Percentiles rank a stretch among this genome's conserved stretches.
phyloP scores from a whole-genome alignment of 2,888 invertebrate genomes.

The Sphaerophoria taeniata region DNA sequence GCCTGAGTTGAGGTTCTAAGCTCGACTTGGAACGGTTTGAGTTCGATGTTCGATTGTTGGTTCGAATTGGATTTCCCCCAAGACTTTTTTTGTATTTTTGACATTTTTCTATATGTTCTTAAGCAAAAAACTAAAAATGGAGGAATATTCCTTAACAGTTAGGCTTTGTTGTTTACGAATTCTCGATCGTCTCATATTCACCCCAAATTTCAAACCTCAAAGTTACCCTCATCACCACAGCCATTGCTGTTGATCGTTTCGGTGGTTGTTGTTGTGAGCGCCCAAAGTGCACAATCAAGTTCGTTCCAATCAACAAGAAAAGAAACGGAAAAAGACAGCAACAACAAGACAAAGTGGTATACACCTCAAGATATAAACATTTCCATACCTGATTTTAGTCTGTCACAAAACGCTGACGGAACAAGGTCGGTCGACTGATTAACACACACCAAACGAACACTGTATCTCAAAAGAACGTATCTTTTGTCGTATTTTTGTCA shows the following conservation, averaged over 20 bases:
- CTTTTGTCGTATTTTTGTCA: neutral
- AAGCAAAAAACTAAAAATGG: neutral
- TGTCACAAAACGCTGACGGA: conserved; percentile 82
- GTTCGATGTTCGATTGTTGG: neutral
- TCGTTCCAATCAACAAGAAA: conserved; percentile 58
- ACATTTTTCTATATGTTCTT: neutral
- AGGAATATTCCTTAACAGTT: conserved; percentile 12
- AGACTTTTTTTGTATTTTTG: neutral
- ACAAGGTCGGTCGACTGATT: conserved; percentile 79
- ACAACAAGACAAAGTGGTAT: conserved; percentile 62
- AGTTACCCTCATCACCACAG: conserved; percentile 61
- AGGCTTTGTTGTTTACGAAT: conserved; percentile 19
- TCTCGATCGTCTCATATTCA: conserved; percentile 24
- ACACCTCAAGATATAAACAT: conserved; percentile 75
- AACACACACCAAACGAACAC: conserved; percentile 53
- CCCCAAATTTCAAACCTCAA: conserved; percentile 24
- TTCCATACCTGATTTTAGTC: conserved; percentile 80
- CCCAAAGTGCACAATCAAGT: conserved; percentile 74
- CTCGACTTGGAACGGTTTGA: neutral
- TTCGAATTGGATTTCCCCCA: conserved; percentile 22
- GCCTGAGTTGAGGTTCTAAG: neutral
- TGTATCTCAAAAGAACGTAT: conserved; percentile 22
- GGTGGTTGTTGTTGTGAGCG: conserved; percentile 40
- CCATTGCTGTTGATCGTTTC: neutral
- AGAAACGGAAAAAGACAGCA: conserved; percentile 7